phyloP scores from a whole-genome alignment of 1,140 invertebrate genomes.

The Aleiodes sp. region DNA sequence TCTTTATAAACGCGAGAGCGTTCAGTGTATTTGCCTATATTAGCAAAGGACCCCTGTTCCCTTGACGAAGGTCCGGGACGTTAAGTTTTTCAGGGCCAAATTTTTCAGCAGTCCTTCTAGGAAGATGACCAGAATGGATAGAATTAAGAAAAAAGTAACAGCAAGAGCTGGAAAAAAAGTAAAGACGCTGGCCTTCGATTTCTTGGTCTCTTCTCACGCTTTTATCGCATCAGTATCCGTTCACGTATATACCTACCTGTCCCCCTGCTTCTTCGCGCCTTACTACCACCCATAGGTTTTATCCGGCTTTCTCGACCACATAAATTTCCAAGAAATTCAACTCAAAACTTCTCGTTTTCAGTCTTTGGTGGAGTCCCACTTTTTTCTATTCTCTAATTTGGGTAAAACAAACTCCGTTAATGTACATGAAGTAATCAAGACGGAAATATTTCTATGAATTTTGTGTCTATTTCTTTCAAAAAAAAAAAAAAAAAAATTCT shows the following conservation, averaged over 20 bases:
- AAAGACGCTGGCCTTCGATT: conserved; percentile 30
- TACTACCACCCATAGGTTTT: conserved; percentile 24
- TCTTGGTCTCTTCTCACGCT: conserved; percentile 38
- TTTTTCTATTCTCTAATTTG: conserved; percentile 3
- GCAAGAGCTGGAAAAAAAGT: background rate
- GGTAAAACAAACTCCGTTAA: background rate
- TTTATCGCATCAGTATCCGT: conserved; percentile 35
- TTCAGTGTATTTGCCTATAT: background rate
- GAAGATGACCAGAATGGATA: conserved; percentile 23
- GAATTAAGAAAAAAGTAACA: conserved; percentile 6
- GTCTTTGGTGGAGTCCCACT: background rate
- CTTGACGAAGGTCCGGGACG: conserved; percentile 35
- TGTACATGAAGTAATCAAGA: background rate
- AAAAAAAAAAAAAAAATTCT: too few relatives aligned
- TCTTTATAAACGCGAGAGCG: background rate
- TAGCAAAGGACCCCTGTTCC: conserved; percentile 8
- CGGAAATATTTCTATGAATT: conserved; percentile 51
- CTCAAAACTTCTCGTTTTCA: conserved; percentile 15
- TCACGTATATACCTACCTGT: conserved; percentile 32
- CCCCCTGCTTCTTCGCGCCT: conserved; percentile 29
- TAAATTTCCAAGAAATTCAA: conserved; percentile 38
- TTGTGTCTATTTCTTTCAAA: conserved; percentile 26
- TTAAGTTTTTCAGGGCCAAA: conserved; percentile 15
- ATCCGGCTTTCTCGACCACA: conserved; percentile 34
- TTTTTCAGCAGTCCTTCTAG: conserved; percentile 32